phyloP scores from a whole-genome alignment of 2,797 vertebrate species.

The Clarias fuscus region DNA sequence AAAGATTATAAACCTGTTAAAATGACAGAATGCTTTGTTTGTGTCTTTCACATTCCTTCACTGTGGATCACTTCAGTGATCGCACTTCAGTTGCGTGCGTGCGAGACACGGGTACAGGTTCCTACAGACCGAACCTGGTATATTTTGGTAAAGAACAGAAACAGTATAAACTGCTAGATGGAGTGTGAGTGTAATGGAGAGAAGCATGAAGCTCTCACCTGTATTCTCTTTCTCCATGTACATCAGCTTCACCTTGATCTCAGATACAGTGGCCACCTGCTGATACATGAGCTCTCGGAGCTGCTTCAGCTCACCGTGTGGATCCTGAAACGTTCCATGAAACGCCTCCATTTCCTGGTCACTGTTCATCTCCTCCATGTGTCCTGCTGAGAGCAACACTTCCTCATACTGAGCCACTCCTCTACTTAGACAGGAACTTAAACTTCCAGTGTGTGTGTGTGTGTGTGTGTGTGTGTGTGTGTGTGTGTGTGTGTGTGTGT shows the following conservation, averaged over 20 bases:
- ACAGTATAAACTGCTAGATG: background rate
- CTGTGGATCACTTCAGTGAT: too few species aligned
- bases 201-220: background rate
- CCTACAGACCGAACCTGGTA: background rate
- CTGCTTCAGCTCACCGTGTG: background rate
- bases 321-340: background rate
- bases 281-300: conserved; percentile 7
- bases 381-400: background rate
- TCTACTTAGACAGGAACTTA: too few species aligned
- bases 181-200: background rate
- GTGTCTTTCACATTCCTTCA: too few species aligned
- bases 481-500: too few species aligned
- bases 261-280: background rate
- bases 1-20: too few species aligned
- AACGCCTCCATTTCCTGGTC: background rate
- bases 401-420: background rate
- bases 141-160: background rate
- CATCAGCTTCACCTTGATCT: conserved; percentile 24
- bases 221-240: conserved; percentile 35
- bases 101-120: background rate
- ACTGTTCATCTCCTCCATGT: background rate
- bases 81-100: too few species aligned
- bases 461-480: too few species aligned
- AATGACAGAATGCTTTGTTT: too few species aligned
- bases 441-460: too few species aligned